Evolutionary conservation across 2,113 vertebrate species (phyloP), one percentile per base, ranked within the genome.

Genomic region (Thermophis baileyi): DNA sequence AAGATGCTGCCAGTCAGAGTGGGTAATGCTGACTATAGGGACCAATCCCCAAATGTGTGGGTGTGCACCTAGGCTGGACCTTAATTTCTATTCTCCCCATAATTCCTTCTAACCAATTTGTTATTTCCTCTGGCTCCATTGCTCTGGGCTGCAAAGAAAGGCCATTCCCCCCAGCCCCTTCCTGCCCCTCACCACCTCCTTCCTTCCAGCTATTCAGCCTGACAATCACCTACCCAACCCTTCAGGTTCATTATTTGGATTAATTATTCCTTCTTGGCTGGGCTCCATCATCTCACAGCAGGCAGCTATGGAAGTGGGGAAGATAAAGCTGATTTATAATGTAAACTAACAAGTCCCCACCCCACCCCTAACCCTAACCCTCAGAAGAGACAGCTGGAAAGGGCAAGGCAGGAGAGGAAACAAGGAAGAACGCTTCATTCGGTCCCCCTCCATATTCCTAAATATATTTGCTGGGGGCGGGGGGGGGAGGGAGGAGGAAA

Each of bases 251-350:
- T 86, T 1, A 89, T 20, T 9, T 40, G 69, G 93, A 93, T 95
- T 93, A 92, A 94, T 86, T 0, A 89, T 53, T 11, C 93, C 86
- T 44, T 88, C 60, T 63, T 87, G 89, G 92, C 93, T 49, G 9
- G 85, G 93, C 87, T 0, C 18, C 27, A 1, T 91, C 30, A 0
- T 25, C 53, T 57, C 8, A 20, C 6, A 94, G 93, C 87, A 24
- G n/a, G 92, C 53, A 60, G 0, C 89, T 96, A 97, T 95, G 95
- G 95, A 97, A 22, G 14, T 2, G 53, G 35, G 53, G 53, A 22
- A 27, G 18, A 27, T 7, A 47, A 0, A 0, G 0, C 60, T 0
- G 53, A 93, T 92, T 94, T 96, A 94, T 96, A 96, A 96, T 96
- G 96, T 51, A 63, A 97, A 95, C 94, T 22, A 89, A 51, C 14